Percentiles rank a stretch among this genome's conserved stretches.
phyloP scores from a whole-genome alignment of 2,797 vertebrate genomes.

The Semaprochilodus insignis region DNA sequence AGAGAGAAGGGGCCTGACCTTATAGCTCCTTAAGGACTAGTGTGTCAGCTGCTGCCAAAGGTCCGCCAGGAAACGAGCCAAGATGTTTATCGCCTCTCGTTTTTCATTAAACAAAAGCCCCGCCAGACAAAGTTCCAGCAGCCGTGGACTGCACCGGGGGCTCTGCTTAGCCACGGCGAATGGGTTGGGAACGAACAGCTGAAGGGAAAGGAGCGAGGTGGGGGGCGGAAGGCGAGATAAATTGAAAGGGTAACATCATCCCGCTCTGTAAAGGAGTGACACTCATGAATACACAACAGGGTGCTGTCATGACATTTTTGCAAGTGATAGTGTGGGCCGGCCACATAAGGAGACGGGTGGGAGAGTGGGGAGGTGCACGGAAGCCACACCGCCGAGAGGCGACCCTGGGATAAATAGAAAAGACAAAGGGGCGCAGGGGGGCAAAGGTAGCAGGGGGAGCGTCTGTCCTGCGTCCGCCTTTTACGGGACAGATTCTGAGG shows the following conservation, averaged over 20 bases:
- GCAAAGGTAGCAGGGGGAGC: not conserved
- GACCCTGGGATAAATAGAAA: no score
- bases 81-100: constrained; percentile 49
- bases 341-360: constrained; percentile 58
- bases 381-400: no score
- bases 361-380: constrained; percentile 35
- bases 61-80: constrained; percentile 32
- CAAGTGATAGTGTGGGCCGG: constrained; percentile 63
- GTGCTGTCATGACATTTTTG: constrained; percentile 68
- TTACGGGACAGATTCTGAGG: no score
- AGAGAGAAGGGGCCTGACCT: constrained; percentile 40
- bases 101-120: constrained; percentile 52
- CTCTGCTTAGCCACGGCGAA: not conserved
- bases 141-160: constrained; percentile 26
- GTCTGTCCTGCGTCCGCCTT: no score
- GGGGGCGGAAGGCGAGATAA: constrained; percentile 37
- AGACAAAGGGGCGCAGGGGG: no score
- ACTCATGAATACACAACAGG: constrained; percentile 59
- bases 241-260: constrained; percentile 50
- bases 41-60: constrained; percentile 53
- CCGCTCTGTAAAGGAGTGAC: constrained; percentile 59
- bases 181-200: not conserved
- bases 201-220: constrained; percentile 15
- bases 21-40: constrained; percentile 51
- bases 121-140: constrained; percentile 35